Evolutionary conservation across 2,888 invertebrate species (phyloP).

Genomic region (Standfussiana lucernea): DNA sequence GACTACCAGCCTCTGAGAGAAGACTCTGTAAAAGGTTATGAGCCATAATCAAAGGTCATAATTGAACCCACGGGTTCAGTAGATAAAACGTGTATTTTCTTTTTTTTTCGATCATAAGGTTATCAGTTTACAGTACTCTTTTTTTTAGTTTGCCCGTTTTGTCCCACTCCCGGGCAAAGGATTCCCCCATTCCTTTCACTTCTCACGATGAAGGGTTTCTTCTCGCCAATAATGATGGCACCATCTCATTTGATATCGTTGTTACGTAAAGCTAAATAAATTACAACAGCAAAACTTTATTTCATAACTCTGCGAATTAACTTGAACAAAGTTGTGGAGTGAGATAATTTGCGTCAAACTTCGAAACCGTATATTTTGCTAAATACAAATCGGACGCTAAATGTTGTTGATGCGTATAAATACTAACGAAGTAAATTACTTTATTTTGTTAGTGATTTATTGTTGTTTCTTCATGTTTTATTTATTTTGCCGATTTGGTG

Average conservation of each 20-base stretch:
- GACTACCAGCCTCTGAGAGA: not conserved
- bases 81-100: not conserved
- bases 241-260: conserved; percentile 37
- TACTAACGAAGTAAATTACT: conserved; percentile 48
- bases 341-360: conserved; percentile 70
- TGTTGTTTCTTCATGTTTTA: conserved; percentile 27
- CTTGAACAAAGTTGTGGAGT: conserved; percentile 67
- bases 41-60: not conserved
- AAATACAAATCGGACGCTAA: conserved; percentile 63
- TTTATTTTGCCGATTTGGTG: conserved; percentile 12
- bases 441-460: conserved; percentile 55
- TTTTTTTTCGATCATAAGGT: too few species aligned
- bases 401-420: conserved; percentile 62
- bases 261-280: conserved; percentile 55
- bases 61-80: not conserved
- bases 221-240: not conserved
- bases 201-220: too few species aligned
- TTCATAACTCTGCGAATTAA: conserved; percentile 62
- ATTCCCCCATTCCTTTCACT: too few species aligned
- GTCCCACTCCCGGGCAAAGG: too few species aligned
- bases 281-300: conserved; percentile 48
- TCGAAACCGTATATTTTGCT: conserved; percentile 54
- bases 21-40: not conserved
- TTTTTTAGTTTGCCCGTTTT: too few species aligned
- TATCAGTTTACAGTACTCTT: too few species aligned